Evolutionary conservation across 2,888 invertebrate species (phyloP).

Genomic region (Oscheius sp.): DNA sequence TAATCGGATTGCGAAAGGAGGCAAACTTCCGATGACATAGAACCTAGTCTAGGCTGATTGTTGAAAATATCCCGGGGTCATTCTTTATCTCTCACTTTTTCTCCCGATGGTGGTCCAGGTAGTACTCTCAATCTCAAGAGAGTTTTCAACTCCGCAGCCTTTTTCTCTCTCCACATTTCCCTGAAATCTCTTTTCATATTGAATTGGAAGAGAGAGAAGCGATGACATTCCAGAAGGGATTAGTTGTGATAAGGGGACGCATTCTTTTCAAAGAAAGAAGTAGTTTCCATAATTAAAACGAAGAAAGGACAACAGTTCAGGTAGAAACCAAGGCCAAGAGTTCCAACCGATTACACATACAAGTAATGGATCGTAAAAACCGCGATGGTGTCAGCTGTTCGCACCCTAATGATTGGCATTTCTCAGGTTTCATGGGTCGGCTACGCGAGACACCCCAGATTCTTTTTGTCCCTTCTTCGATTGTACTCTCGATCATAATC

Average conservation of each 20-base stretch:
- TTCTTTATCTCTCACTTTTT: too few species aligned
- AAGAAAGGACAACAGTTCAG: neutral
- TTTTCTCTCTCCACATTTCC: neutral
- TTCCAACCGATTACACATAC: too few species aligned
- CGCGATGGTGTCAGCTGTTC: constrained; percentile 8
- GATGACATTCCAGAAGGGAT: constrained; percentile 7
- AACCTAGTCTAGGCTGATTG: too few species aligned
- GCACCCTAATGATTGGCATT: constrained; percentile 11
- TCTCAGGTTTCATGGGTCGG: neutral
- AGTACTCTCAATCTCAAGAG: neutral
- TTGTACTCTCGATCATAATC: too few species aligned
- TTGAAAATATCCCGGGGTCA: too few species aligned
- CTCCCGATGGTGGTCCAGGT: neutral
- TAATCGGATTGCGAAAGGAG: neutral
- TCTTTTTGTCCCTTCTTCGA: too few species aligned
- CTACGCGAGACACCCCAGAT: too few species aligned
- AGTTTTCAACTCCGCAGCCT: constrained; percentile 4
- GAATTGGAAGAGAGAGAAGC: neutral
- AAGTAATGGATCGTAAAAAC: neutral
- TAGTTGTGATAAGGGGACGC: constrained; percentile 6
- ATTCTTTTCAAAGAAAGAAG: neutral
- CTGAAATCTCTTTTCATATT: neutral
- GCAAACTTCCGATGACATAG: too few species aligned
- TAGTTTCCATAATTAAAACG: neutral
- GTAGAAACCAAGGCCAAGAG: too few species aligned